Percentiles rank a stretch among this genome's conserved stretches.
Conservation (phyloP, 2,888 invertebrate genomes). For the Archaeoteleia sp. region DNA sequence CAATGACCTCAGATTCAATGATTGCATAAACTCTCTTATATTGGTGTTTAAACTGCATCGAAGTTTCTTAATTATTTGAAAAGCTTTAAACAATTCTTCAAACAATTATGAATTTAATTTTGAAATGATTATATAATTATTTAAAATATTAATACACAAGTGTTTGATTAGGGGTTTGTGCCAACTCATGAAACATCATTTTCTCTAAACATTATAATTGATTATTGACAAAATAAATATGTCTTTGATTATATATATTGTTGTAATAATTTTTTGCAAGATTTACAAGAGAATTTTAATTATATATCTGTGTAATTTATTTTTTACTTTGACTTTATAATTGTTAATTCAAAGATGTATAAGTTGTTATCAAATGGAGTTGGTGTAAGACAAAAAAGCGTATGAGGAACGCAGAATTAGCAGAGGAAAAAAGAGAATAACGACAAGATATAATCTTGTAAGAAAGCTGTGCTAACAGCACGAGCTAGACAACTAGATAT, state of each 20-base stretch:
- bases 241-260: too few species aligned
- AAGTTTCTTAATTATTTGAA: constrained; percentile 7
- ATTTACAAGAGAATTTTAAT: too few species aligned
- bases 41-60: constrained; percentile 18
- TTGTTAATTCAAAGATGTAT: not conserved
- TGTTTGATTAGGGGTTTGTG: too few species aligned
- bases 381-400: not conserved
- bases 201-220: too few species aligned
- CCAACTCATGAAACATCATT: too few species aligned
- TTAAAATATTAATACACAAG: too few species aligned
- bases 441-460: not conserved
- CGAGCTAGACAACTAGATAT: constrained; percentile 2
- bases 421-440: not conserved
- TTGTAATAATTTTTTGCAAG: too few species aligned
- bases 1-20: constrained; percentile 37
- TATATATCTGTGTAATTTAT: too few species aligned
- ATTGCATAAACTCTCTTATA: constrained; percentile 7
- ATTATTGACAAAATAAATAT: too few species aligned
- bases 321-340: too few species aligned
- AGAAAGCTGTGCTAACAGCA: not conserved
- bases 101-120: constrained; percentile 3
- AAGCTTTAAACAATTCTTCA: not conserved
- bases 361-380: too few species aligned
- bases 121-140: too few species aligned
- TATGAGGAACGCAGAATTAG: not conserved